Conservation (phyloP, 2,113 vertebrate genomes). For the Limanda limanda region DNA sequence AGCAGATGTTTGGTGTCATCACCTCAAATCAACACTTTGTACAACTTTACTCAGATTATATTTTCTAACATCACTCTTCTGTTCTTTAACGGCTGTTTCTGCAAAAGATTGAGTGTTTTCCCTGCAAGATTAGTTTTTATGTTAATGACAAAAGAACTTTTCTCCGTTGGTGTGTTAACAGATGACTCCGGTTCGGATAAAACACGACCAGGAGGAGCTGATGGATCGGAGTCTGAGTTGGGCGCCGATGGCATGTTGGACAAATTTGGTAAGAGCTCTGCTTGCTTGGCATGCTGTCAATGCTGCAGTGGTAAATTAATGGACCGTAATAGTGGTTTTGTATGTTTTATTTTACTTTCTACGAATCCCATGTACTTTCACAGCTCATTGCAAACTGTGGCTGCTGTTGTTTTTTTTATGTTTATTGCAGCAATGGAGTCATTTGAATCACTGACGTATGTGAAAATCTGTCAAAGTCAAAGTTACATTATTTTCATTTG, state of each 20-base stretch:
- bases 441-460: neutral
- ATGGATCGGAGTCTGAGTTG: slow-evolving; percentile 76
- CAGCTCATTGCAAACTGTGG: neutral
- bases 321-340: neutral
- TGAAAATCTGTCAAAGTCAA: too few species aligned
- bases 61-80: neutral
- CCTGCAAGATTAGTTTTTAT: neutral
- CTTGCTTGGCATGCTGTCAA: neutral
- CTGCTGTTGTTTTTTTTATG: neutral
- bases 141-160: neutral
- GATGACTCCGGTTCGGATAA: slow-evolving; percentile 88
- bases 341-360: neutral
- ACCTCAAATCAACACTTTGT: neutral
- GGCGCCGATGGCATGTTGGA: slow-evolving; percentile 81
- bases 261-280: slow-evolving; percentile 88
- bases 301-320: neutral
- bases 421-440: neutral
- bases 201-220: slow-evolving; percentile 73
- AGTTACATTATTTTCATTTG: too few species aligned
- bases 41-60: too few species aligned
- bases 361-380: slow-evolving; percentile 3
- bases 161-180: slow-evolving; percentile 59
- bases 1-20: slow-evolving; percentile 2
- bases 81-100: neutral
- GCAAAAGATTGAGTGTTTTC: neutral